These are phyloP conservation scores for Brachionichthys hirsutus DNA, from an alignment of 2,113 vertebrate genomes.

Conservation along the genomic window DNA sequence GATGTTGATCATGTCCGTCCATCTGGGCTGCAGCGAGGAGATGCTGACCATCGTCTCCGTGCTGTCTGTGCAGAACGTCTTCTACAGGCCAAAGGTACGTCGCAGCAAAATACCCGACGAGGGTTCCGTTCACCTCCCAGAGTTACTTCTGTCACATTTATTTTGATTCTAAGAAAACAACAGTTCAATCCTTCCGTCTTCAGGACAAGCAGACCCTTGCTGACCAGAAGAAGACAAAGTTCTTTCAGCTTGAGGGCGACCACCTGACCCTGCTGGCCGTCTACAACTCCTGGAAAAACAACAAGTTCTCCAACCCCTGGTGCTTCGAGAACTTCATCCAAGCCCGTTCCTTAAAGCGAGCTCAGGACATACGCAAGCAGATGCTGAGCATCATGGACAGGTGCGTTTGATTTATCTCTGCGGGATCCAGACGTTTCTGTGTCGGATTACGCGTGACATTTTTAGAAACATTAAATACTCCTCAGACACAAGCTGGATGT, in stretches of 20 bases:
- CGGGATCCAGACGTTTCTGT: no score
- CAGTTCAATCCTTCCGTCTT: background rate
- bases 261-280: conserved; percentile 92
- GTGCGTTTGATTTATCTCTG: conserved; percentile 55
- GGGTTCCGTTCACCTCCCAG: background rate
- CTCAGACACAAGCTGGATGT: conserved; percentile 90
- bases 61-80: conserved; percentile 97
- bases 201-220: conserved; percentile 94
- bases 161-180: no score
- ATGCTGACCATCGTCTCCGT: conserved; percentile 98
- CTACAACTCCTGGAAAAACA: conserved; percentile 97
- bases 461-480: background rate
- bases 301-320: conserved; percentile 96
- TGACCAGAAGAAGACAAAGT: conserved; percentile 96
- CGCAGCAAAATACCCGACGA: background rate
- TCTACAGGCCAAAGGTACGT: conserved; percentile 96
- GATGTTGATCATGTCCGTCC: conserved; percentile 99
- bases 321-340: conserved; percentile 97
- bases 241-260: conserved; percentile 93
- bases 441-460: no score
- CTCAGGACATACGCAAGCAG: conserved; percentile 94
- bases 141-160: no score
- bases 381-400: conserved; percentile 97
- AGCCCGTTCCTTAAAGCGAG: conserved; percentile 87
- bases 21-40: conserved; percentile 95